These are phyloP conservation scores for Bombus turneri DNA, from an alignment of 1,140 invertebrate species.

Conservation along the genomic window DNA sequence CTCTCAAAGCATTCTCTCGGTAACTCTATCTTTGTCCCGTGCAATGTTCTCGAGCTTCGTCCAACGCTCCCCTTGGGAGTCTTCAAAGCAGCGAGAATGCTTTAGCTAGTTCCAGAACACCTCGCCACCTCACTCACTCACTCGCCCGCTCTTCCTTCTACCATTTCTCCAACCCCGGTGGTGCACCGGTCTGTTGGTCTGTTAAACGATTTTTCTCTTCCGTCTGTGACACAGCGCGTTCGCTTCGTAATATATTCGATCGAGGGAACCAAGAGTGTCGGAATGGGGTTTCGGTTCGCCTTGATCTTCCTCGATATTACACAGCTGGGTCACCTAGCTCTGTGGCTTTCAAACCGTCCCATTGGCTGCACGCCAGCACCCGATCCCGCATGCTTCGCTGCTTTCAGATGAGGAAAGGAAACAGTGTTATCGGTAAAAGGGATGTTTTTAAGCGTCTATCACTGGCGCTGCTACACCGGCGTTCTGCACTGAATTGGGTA, in stretches of 20 bases:
- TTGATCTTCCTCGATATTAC: conserved; percentile 61
- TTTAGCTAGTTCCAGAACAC: conserved; percentile 46
- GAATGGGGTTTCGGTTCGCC: conserved; percentile 41
- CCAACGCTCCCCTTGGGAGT: conserved; percentile 33
- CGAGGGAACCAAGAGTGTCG: conserved; percentile 30
- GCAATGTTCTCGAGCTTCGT: conserved; percentile 27
- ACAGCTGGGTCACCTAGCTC: conserved; percentile 51
- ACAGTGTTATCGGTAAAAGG: conserved; percentile 29
- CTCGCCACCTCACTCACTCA: background rate
- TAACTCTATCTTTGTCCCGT: conserved; percentile 39
- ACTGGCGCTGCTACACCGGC: background rate
- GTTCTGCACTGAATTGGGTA: background rate
- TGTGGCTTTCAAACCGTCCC: conserved; percentile 15
- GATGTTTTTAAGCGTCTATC: conserved; percentile 9
- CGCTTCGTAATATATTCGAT: conserved; percentile 56
- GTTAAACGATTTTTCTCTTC: conserved; percentile 53
- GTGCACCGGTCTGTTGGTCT: conserved; percentile 7
- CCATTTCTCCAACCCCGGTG: no score
- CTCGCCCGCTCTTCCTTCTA: background rate
- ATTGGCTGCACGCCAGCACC: conserved; percentile 46
- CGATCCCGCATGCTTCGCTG: conserved; percentile 26
- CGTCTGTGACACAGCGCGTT: conserved; percentile 17
- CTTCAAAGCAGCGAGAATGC: conserved; percentile 55
- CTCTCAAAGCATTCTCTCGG: conserved; percentile 55
- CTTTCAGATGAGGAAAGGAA: conserved; percentile 6